Conservation (phyloP, 1,140 invertebrate genomes). For the Trachymyrmex septentrionalis region DNA sequence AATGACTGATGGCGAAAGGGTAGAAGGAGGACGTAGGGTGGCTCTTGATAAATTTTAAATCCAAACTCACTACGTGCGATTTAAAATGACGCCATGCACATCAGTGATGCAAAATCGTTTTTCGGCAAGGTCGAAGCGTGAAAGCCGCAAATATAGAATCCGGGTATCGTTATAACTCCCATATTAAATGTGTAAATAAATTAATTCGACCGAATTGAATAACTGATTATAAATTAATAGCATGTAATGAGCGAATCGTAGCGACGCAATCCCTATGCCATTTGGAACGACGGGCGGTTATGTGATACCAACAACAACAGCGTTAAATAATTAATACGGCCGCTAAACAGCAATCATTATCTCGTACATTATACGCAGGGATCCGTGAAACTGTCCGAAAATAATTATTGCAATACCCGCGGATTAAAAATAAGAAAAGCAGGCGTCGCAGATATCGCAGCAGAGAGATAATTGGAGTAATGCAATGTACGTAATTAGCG, state of each 20-base stretch:
- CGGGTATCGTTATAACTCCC: conserved; percentile 57
- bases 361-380: conserved; percentile 45
- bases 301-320: conserved; percentile 60
- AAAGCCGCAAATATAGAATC: conserved; percentile 63
- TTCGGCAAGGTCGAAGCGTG: conserved; percentile 50
- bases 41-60: conserved; percentile 14
- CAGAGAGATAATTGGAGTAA: background rate
- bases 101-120: conserved; percentile 42
- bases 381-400: conserved; percentile 21
- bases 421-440: background rate
- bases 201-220: conserved; percentile 66
- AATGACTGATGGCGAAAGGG: background rate
- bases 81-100: conserved; percentile 35
- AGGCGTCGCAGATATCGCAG: background rate
- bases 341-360: conserved; percentile 60
- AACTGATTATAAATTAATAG: conserved; percentile 65
- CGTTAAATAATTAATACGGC: conserved; percentile 61
- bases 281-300: conserved; percentile 53
- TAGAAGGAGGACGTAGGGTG: too few relatives aligned
- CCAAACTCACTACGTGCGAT: conserved; percentile 28
- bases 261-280: conserved; percentile 51
- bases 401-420: background rate
- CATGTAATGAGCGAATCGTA: conserved; percentile 59
- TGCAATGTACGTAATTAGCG: background rate
- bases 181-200: conserved; percentile 63